Evolutionary conservation across 2,888 invertebrate genomes (phyloP).

Genomic region (Nyleta sp.): DNA sequence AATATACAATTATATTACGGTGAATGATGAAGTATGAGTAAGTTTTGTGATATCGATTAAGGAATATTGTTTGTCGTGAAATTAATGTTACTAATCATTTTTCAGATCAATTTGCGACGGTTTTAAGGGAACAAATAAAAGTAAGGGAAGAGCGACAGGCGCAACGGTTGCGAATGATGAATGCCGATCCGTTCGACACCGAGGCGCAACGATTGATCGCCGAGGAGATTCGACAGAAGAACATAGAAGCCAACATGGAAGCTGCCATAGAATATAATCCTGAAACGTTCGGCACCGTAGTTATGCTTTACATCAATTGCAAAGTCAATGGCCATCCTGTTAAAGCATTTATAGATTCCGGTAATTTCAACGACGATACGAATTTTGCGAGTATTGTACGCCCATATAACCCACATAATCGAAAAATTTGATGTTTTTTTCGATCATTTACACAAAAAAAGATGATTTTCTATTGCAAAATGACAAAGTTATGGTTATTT

Average conservation of each 20-base stretch:
- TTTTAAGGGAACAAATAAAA: slow-evolving; percentile 92
- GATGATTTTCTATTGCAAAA: too few relatives aligned
- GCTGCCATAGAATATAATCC: slow-evolving; percentile 99
- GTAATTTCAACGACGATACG: too few relatives aligned
- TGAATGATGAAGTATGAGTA: too few relatives aligned
- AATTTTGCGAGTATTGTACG: too few relatives aligned
- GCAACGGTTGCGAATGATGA: slow-evolving; percentile 93
- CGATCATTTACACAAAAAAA: too few relatives aligned
- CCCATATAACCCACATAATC: too few relatives aligned
- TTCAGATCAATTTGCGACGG: slow-evolving; percentile 89
- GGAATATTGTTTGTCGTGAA: too few relatives aligned
- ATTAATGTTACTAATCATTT: neutral
- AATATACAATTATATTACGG: too few relatives aligned
- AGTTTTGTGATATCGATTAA: too few relatives aligned
- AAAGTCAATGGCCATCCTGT: slow-evolving; percentile 98
- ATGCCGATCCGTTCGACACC: slow-evolving; percentile 97
- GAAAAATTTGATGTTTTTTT: too few relatives aligned
- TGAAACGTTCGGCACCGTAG: slow-evolving; percentile 98
- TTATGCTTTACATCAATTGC: slow-evolving; percentile 99
- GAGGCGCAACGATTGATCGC: slow-evolving; percentile 98
- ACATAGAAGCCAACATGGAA: slow-evolving; percentile 99
- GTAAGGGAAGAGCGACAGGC: slow-evolving; percentile 92
- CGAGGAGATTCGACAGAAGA: slow-evolving; percentile 97
- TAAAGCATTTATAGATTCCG: slow-evolving; percentile 99
- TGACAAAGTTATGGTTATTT: too few relatives aligned